Evolutionary conservation across 2,113 vertebrate genomes (phyloP).

Genomic region (Hippocampus mohnikei): DNA sequence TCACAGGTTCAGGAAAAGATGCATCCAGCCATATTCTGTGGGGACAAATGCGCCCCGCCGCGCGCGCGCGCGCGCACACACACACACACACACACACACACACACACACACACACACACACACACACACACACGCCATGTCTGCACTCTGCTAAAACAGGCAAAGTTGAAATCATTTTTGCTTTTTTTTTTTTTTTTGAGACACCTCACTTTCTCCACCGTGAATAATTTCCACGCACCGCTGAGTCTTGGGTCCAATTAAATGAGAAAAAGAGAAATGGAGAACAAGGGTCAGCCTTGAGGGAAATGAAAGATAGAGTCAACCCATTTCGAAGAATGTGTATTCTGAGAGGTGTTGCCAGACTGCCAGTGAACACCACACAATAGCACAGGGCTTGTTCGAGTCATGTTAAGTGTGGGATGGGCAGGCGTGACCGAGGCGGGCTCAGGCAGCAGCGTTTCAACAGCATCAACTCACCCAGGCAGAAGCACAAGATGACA

Average conservation of each 20-base stretch:
- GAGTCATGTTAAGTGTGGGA: slow-evolving; percentile 16
- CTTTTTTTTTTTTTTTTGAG: slow-evolving; percentile 1
- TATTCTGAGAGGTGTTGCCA: not conserved
- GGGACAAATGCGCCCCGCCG: slow-evolving; percentile 58
- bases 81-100: not conserved
- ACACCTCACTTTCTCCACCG: not conserved
- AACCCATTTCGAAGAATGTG: slow-evolving; percentile 23
- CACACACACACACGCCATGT: slow-evolving; percentile 19
- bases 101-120: slow-evolving; percentile 17
- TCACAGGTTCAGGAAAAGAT: slow-evolving; percentile 46
- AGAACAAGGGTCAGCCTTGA: slow-evolving; percentile 9
- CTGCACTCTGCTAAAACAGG: slow-evolving; percentile 26
- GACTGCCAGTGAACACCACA: slow-evolving; percentile 10
- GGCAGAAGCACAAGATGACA: slow-evolving; percentile 29
- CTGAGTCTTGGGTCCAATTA: slow-evolving; percentile 59
- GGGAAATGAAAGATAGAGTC: slow-evolving; percentile 22
- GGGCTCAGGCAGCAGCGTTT: slow-evolving; percentile 8
- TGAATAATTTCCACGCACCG: slow-evolving; percentile 40
- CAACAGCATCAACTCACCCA: slow-evolving; percentile 24
- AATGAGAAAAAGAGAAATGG: slow-evolving; percentile 50
- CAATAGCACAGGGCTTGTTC: slow-evolving; percentile 22
- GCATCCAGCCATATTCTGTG: slow-evolving; percentile 49
- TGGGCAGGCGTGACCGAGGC: slow-evolving; percentile 31
- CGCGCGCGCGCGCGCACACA: slow-evolving; percentile 10
- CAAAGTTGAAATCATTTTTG: slow-evolving; percentile 34